These are phyloP conservation scores for Holothuria glaberrima DNA, from an alignment of 35 echinoderm and acorn worm species.

Conservation along the genomic window DNA sequence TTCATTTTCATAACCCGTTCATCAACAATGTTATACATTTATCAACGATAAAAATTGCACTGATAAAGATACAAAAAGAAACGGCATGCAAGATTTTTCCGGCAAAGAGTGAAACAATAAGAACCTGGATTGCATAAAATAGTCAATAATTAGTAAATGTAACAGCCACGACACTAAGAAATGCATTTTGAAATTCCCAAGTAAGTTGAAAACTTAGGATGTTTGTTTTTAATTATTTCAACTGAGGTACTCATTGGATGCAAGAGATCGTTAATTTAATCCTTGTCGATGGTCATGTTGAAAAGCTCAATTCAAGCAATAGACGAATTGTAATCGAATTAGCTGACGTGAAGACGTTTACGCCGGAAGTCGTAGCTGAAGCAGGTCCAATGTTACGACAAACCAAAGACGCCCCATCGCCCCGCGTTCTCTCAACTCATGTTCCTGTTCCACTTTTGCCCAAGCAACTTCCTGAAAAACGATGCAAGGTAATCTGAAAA, in stretches of 20 bases:
- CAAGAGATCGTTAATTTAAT: constrained; percentile 28
- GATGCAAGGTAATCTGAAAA: not conserved
- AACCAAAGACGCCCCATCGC: not conserved
- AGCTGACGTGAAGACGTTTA: not conserved
- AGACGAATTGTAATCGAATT: not conserved
- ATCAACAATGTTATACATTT: too few species aligned
- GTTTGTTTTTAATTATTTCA: too few species aligned
- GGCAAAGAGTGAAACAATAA: too few species aligned
- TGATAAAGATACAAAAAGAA: too few species aligned
- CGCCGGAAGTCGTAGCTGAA: not conserved
- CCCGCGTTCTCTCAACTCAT: not conserved
- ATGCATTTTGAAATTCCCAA: too few species aligned
- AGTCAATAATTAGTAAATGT: too few species aligned
- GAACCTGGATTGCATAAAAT: too few species aligned
- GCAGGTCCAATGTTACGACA: not conserved
- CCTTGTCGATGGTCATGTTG: not conserved
- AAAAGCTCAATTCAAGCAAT: not conserved
- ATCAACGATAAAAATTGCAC: too few species aligned
- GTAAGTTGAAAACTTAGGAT: too few species aligned
- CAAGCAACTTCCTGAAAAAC: not conserved
- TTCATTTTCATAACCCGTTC: too few species aligned
- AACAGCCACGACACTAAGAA: too few species aligned
- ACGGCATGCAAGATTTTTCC: too few species aligned
- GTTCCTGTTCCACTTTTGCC: not conserved
- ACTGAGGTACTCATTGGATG: constrained; percentile 20